Evolutionary conservation across 2,888 invertebrate genomes (phyloP), one percentile per base, ranked within the genome.

Genomic region (Tetramorium bicarinatum): DNA sequence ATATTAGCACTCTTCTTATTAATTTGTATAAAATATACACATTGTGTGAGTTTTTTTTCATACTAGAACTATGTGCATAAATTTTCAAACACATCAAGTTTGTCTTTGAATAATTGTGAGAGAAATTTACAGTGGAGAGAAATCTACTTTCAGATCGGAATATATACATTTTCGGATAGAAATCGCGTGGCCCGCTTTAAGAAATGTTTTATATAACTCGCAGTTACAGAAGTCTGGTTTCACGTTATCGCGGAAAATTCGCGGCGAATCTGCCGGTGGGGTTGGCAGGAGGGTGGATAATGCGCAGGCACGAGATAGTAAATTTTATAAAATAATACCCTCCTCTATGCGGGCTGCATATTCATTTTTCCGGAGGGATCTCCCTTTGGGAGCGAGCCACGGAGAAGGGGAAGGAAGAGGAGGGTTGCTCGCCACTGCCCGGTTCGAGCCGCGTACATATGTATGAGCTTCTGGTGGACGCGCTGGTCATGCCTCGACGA

Each of bases 391-490:
- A 74, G 44, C 85, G 69, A 59, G 59, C 83, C 66, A 77, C 81
- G 71, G 77, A 75, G 56, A 75, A 76, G 87, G 83, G 80, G 83
- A 82, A 79, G 85, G 81, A 77, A 66, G 85, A 82, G 79, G 86
- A 84, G 86, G 85, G 88, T 86, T 87, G 87, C 89, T 87, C 86
- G 88, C 89, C 71, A 80, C 71, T 89, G 89, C 76, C 86, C 89
- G 76, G 81, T 52, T 85, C 79, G 83, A 84, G 80, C 82, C 85
- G 84, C 75, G 91, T 93, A 91, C 93, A 93, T 94, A 93, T 94
- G 93, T 91, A 94, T 93, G 94, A 94, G 93, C 91, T 89, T 92
- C 90, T 91, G 88, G 88, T 91, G 92, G 91, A 91, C 87, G 79
- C 88, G 67, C 59, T 66, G 87, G 90, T 90, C 91, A 90, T 88